Conservation (phyloP, 2,113 vertebrate species). For the Polypterus senegalus region DNA sequence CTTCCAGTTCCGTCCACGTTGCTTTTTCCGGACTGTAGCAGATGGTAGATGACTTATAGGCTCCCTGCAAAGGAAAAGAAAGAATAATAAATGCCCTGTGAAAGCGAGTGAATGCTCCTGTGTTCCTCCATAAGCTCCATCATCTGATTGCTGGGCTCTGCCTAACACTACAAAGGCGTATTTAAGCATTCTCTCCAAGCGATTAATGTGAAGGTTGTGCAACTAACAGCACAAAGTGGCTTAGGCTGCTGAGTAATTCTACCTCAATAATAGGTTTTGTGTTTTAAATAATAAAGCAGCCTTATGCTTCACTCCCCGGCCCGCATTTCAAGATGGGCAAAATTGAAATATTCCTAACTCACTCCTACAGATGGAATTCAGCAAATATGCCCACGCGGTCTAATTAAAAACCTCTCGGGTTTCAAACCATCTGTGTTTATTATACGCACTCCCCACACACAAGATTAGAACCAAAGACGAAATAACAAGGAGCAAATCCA, state of each 20-base stretch:
- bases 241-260: slow-evolving; percentile 2
- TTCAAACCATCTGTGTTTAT: not conserved
- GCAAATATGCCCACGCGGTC: not conserved
- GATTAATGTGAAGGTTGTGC: slow-evolving; percentile 6
- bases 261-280: slow-evolving; percentile 1
- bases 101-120: not conserved
- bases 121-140: not conserved
- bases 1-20: slow-evolving; percentile 92
- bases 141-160: not conserved
- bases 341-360: slow-evolving; percentile 7
- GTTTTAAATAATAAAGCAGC: slow-evolving; percentile 2
- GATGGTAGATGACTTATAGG: slow-evolving; percentile 97
- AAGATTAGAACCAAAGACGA: not conserved
- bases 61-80: slow-evolving; percentile 64
- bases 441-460: not conserved
- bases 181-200: not conserved
- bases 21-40: slow-evolving; percentile 96
- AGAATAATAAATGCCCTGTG: not conserved
- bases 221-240: not conserved
- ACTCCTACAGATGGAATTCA: slow-evolving; percentile 4
- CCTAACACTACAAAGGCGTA: slow-evolving; percentile 3
- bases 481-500: no score
- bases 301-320: not conserved
- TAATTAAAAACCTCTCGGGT: not conserved
- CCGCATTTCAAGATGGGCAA: not conserved